A percentile compares a stretch with the other conserved stretches of the same genome.
These are phyloP conservation scores for Typhlichthys subterraneus DNA, from an alignment of 2,797 vertebrate species.

Conservation along the genomic window DNA sequence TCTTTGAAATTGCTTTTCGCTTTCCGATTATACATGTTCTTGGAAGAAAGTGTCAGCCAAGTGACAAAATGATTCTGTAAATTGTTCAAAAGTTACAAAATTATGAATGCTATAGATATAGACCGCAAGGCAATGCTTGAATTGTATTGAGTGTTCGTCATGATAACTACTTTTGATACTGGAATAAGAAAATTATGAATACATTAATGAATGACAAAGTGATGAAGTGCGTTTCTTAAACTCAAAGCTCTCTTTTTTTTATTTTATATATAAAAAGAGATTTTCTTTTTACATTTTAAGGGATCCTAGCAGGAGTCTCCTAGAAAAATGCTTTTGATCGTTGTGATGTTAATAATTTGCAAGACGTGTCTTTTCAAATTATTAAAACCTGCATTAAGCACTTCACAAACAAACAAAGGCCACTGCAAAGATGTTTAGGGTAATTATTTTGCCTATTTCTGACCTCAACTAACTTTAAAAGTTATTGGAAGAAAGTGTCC, in stretches of 20 bases:
- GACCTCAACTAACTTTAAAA: too few relatives aligned
- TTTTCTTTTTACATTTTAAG: conserved; percentile 20
- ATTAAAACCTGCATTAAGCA: conserved; percentile 33
- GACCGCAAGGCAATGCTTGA: conserved; percentile 6
- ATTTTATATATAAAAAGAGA: conserved; percentile 18
- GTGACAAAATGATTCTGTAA: neutral
- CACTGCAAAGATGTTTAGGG: neutral
- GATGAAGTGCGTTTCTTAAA: neutral
- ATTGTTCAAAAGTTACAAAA: neutral
- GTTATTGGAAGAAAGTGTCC: conserved; percentile 11
- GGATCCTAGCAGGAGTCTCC: conserved; percentile 21
- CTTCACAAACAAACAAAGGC: conserved; percentile 59
- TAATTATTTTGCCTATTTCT: too few relatives aligned
- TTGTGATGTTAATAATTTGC: conserved; percentile 45
- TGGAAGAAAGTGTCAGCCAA: neutral
- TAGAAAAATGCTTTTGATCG: conserved; percentile 48
- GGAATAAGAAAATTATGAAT: neutral
- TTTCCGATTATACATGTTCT: too few relatives aligned
- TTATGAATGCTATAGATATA: conserved; percentile 16
- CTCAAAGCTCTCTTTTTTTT: neutral
- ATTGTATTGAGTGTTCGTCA: conserved; percentile 10
- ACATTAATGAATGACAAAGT: neutral
- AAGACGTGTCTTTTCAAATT: conserved; percentile 34
- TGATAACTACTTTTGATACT: neutral
- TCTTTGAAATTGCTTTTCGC: too few relatives aligned